Base-by-base conservation (phyloP, 2,113 vertebrate species). In the Dromiciops gliroides region DNA sequence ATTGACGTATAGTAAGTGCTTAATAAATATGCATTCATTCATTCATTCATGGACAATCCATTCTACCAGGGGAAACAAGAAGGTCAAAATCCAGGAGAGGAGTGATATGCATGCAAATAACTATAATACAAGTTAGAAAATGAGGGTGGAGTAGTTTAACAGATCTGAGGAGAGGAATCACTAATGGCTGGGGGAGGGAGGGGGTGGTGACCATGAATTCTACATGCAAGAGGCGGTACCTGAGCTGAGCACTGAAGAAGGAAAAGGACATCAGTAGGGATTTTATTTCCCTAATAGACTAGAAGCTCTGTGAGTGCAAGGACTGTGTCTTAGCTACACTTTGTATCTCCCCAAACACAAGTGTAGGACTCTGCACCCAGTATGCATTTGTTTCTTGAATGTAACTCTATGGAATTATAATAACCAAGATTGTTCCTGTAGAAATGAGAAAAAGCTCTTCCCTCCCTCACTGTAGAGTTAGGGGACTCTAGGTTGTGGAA, bases 161-260 rank as follows among this genome's bases (percentile, higher is more conserved):
- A 67, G 90, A 91, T 48, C 88, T 23, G 49, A 50, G 51, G 44
- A 51, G 56, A 52, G 51, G 92, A 94, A 95, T 89, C 60, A 90
- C 48, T 44, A 50, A 51, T 22, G 8, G 12, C 19, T 93, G 75
- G n/a, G 49, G 50, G n/a, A 16, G n/a, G 53, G 19, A 24, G 28
- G 50, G 88, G 24, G 52, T n/a, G n/a, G 90, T 37, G 7, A 56
- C 89, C 25, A 37, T 8, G 23, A 60, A 48, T 10, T 50, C n/a
- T 25, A 11, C 31, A 67, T 67, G 56, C 31, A 0, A n/a, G 60
- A 53, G 90, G 47, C 0, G 23, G 26, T 51, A 53, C 48, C 93
- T 52, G 44, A 48, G 23, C 2, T 24, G 23, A 91, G 92, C 50
- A 90, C 94, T 91, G 5, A 24, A 89, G 88, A 48, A 48, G n/a